phyloP scores from a whole-genome alignment of 35 echinoderm and acorn worm genomes.

The Acanthaster planci region DNA sequence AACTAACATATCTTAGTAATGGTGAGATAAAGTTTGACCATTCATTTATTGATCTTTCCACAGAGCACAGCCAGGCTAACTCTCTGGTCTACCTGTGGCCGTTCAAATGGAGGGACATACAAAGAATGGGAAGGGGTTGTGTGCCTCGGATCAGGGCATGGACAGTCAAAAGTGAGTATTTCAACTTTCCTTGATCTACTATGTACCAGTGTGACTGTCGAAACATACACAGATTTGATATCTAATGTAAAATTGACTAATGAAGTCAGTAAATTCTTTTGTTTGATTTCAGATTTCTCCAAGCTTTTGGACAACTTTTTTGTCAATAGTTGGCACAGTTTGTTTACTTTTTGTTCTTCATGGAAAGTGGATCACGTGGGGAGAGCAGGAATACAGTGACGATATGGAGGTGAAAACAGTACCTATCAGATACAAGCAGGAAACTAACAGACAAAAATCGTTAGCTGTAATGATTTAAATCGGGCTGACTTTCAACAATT shows the following conservation, averaged over 20 bases:
- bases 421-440: no score
- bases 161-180: conserved; percentile 50
- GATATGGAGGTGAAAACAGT: conserved; percentile 65
- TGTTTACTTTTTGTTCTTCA: conserved; percentile 36
- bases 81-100: conserved; percentile 93
- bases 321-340: conserved; percentile 48
- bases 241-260: no score
- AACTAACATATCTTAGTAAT: no score
- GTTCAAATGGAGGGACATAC: conserved; percentile 83
- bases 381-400: conserved; percentile 32
- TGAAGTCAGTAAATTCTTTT: neutral
- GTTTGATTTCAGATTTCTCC: neutral
- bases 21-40: no score
- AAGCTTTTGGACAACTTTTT: conserved; percentile 52
- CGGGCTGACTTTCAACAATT: no score
- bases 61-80: conserved; percentile 68
- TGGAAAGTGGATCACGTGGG: conserved; percentile 30
- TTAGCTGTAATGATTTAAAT: no score
- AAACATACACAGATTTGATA: no score
- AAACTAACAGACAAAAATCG: no score
- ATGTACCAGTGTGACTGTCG: no score
- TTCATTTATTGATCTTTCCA: neutral
- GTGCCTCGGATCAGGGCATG: conserved; percentile 50
- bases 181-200: neutral
- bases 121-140: conserved; percentile 90